Evolutionary conservation across 2,888 invertebrate genomes (phyloP), one percentile per base, ranked within the genome.

Genomic region (Balanococcus diminutus): DNA sequence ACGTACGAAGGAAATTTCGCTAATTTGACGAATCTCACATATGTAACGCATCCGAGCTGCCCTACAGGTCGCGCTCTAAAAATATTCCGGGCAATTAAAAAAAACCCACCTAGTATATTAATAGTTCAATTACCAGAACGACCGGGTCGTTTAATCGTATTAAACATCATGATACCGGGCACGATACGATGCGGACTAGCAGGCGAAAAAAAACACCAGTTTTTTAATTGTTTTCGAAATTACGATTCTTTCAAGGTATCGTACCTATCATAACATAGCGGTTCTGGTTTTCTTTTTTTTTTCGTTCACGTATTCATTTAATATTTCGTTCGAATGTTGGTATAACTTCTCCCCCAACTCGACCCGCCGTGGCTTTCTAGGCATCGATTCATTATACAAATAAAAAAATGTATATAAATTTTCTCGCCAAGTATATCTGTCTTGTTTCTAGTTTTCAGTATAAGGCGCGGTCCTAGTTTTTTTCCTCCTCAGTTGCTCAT

Each of bases 391-490:
- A 67, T 67, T 67, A 67, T 67, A 67, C 28, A 67, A 67, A 67
- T 67, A 67, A 67, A 67, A 67, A 67, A 56, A 22, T 22, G 56
- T 56, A 56, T 56, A 67, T 67, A 67, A 67, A 67, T 67, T 67
- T 67, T 67, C 67, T 28, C 25, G 25, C 67, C 28, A 67, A 67
- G 67, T 67, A 46, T 36, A 56, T 56, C 56, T 56, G 56, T 67
- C 67, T 67, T 67, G 67, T 67, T 67, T 28, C 67, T 67, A 28
- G 67, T 67, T 67, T 67, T 67, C 28, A 67, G 67, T 67, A 28
- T 67, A 67, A 67, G 67, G 67, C 67, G 67, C 67, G 67, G 67
- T 67, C 67, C 67, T 67, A 28, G 67, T 67, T 67, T 28, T 67
- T 67, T 61, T 28, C 16, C 16, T 11, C 16, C 31, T 67, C 67